phyloP scores from a whole-genome alignment of 1,140 invertebrate genomes.

The Oedothorax gibbosus region DNA sequence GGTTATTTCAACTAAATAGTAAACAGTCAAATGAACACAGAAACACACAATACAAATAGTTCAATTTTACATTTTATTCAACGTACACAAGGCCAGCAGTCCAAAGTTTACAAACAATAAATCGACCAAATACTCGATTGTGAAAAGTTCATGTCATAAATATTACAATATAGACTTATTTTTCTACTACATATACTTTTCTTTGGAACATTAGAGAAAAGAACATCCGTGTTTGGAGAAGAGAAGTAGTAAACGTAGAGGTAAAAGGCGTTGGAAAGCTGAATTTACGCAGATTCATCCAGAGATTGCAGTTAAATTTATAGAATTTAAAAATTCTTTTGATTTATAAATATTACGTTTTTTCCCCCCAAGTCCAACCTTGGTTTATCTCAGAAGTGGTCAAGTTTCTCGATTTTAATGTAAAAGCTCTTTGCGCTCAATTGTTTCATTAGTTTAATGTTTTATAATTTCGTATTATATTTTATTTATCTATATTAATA shows the following conservation, averaged over 20 bases:
- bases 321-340: no score
- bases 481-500: no score
- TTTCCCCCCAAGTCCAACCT: no score
- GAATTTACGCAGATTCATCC: no score
- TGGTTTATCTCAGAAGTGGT: no score
- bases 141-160: constrained; percentile 12
- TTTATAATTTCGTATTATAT: no score
- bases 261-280: neutral
- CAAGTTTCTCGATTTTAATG: no score
- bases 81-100: constrained; percentile 5
- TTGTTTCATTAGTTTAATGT: no score
- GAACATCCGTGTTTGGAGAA: constrained; percentile 18
- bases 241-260: constrained; percentile 25
- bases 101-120: constrained; percentile 11
- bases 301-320: no score
- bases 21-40: neutral
- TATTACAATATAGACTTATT: constrained; percentile 24
- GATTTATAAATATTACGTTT: no score
- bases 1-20: no score
- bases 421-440: no score
- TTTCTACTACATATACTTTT: neutral
- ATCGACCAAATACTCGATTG: constrained; percentile 23
- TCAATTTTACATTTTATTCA: constrained; percentile 23
- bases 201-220: neutral
- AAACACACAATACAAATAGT: neutral